phyloP scores from a whole-genome alignment of 2,113 vertebrate species.

The Panthera uncia region DNA sequence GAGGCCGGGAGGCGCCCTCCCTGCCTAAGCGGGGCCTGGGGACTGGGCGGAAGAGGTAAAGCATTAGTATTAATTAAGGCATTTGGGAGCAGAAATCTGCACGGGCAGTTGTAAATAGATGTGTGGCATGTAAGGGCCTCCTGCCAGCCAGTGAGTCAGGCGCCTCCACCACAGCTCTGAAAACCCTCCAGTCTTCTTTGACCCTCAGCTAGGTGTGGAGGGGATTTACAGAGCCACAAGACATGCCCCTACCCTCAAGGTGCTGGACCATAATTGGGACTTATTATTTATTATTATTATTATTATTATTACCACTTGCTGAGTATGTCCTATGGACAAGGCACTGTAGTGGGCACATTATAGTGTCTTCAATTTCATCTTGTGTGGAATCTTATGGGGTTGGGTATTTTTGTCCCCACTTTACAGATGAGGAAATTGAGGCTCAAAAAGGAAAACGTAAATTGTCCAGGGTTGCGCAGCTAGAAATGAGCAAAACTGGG shows the following conservation, averaged over 20 bases:
- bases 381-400: too few relatives aligned
- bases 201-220: not conserved
- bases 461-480: not conserved
- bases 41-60: slow-evolving; percentile 43
- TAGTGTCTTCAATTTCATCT: not conserved
- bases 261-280: not conserved
- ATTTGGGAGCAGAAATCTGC: slow-evolving; percentile 66
- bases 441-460: not conserved
- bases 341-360: accelerated
- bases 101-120: not conserved
- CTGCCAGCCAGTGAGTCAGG: not conserved
- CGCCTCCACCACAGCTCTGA: not conserved
- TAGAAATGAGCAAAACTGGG: not conserved
- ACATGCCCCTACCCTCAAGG: not conserved
- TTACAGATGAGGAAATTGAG: not conserved
- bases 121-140: accelerated
- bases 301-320: not conserved
- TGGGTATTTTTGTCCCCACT: not conserved
- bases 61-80: slow-evolving; percentile 67
- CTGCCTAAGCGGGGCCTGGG: slow-evolving; percentile 52
- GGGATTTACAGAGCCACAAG: not conserved
- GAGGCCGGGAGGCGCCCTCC: slow-evolving; percentile 46
- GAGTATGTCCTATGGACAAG: not conserved
- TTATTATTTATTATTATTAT: not conserved
- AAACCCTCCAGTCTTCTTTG: not conserved